Percentiles rank a stretch among this genome's conserved stretches.
These are phyloP conservation scores for Drosophila nebulosa DNA, from an alignment of 1,140 invertebrate genomes.

Conservation along the genomic window DNA sequence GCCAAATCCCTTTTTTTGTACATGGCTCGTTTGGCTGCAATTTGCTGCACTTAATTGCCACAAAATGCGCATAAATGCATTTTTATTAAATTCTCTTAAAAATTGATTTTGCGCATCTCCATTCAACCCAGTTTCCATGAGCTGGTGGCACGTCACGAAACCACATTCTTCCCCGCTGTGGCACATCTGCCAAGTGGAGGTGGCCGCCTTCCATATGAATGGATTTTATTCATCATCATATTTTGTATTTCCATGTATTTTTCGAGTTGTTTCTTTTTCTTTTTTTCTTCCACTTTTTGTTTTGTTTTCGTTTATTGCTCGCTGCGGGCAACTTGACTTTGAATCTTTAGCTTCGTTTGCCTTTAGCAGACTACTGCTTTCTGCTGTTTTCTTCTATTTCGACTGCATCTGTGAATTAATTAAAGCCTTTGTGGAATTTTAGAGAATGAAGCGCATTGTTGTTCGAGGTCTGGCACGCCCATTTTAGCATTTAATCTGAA, in stretches of 20 bases:
- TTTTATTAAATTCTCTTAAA: constrained; percentile 75
- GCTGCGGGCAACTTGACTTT: constrained; percentile 58
- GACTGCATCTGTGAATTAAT: constrained; percentile 59
- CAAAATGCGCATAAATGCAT: constrained; percentile 62
- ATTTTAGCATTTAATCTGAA: constrained; percentile 31
- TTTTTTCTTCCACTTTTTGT: constrained; percentile 11
- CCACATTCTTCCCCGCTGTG: constrained; percentile 11
- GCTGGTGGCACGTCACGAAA: constrained; percentile 36
- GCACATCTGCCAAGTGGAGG: constrained; percentile 39
- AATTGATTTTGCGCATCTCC: constrained; percentile 57
- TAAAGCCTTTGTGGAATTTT: constrained; percentile 56
- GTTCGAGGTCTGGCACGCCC: constrained; percentile 26
- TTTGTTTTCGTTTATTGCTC: constrained; percentile 17
- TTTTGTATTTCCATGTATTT: constrained; percentile 48
- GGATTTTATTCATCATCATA: constrained; percentile 68
- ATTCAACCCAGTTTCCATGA: constrained; percentile 27
- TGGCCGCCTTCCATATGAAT: constrained; percentile 59
- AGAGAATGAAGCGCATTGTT: constrained; percentile 65
- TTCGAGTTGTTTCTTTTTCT: constrained; percentile 8
- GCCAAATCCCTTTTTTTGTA: background rate
- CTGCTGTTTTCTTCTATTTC: constrained; percentile 15
- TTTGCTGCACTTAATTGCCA: constrained; percentile 66
- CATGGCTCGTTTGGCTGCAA: constrained; percentile 10
- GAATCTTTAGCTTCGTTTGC: constrained; percentile 39
- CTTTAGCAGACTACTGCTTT: background rate